phyloP scores from a whole-genome alignment of 2,797 vertebrate genomes.

The Pangasius macronema region DNA sequence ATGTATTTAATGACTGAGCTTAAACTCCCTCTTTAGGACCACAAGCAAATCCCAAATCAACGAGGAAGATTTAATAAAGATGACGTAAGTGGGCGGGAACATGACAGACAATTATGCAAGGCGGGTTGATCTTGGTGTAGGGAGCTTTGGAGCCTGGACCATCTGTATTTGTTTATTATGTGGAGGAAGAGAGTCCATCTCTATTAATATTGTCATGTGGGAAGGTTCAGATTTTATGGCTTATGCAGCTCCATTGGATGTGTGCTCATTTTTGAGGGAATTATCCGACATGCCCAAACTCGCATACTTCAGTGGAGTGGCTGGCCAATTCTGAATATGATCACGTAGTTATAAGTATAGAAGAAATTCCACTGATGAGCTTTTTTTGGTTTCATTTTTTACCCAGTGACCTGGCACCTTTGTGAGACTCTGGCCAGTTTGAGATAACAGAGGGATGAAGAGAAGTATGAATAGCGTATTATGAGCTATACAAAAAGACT shows the following conservation, averaged over 20 bases:
- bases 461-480: constrained; percentile 77
- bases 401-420: constrained; percentile 70
- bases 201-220: constrained; percentile 61
- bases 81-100: constrained; percentile 28
- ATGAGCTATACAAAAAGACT: constrained; percentile 75
- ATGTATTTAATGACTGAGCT: constrained; percentile 22
- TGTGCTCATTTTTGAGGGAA: constrained; percentile 46
- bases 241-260: constrained; percentile 43
- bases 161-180: constrained; percentile 62
- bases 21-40: constrained; percentile 7
- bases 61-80: constrained; percentile 21
- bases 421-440: constrained; percentile 65
- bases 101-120: constrained; percentile 45
- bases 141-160: constrained; percentile 42
- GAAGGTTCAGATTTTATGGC: constrained; percentile 60
- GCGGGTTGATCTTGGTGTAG: constrained; percentile 43
- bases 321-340: constrained; percentile 41
- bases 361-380: constrained; percentile 70
- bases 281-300: constrained; percentile 49
- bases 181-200: constrained; percentile 48
- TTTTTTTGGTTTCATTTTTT: constrained; percentile 62
- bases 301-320: constrained; percentile 46
- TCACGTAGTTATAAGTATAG: constrained; percentile 63
- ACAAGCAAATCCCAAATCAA: constrained; percentile 20
- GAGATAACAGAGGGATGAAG: constrained; percentile 75